Percentiles rank a stretch among this genome's conserved stretches.
Evolutionary conservation across 2,797 vertebrate species (phyloP).

Genomic region (Enteromius argenteus): DNA sequence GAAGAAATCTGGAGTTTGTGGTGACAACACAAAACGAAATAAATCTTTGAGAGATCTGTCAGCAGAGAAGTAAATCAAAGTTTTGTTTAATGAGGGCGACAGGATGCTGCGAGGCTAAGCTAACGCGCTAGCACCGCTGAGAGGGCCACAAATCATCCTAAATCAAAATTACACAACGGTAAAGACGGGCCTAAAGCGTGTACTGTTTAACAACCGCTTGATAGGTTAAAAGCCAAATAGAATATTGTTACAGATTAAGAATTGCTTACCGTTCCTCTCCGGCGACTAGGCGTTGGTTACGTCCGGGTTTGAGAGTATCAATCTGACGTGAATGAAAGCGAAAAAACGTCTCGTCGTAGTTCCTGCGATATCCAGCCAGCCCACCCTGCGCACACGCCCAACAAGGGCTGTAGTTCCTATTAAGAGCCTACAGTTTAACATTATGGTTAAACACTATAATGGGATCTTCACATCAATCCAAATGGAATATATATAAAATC

Average conservation of each 20-base stretch:
- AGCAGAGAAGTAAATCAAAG: conserved; percentile 37
- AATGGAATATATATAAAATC: background rate
- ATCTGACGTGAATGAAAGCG: conserved; percentile 55
- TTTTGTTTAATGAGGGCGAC: conserved; percentile 40
- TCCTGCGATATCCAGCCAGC: background rate
- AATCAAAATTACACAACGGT: conserved; percentile 7
- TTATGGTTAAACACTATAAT: background rate
- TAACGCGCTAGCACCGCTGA: conserved; percentile 38
- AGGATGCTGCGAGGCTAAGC: conserved; percentile 52
- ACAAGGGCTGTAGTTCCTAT: background rate
- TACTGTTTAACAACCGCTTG: background rate
- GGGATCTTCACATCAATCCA: background rate
- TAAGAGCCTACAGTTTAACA: background rate
- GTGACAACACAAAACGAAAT: background rate
- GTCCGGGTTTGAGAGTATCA: conserved; percentile 80
- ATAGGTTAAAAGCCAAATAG: background rate
- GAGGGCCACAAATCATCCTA: background rate
- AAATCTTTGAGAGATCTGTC: background rate
- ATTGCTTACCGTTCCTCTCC: conserved; percentile 78
- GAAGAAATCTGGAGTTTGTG: background rate
- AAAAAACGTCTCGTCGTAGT: conserved; percentile 31
- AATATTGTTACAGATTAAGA: background rate
- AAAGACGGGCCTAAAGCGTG: background rate
- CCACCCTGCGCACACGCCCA: conserved; percentile 8
- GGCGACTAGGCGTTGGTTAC: conserved; percentile 86